Conservation (phyloP, 1,140 invertebrate species). For the Trachymyrmex septentrionalis region DNA sequence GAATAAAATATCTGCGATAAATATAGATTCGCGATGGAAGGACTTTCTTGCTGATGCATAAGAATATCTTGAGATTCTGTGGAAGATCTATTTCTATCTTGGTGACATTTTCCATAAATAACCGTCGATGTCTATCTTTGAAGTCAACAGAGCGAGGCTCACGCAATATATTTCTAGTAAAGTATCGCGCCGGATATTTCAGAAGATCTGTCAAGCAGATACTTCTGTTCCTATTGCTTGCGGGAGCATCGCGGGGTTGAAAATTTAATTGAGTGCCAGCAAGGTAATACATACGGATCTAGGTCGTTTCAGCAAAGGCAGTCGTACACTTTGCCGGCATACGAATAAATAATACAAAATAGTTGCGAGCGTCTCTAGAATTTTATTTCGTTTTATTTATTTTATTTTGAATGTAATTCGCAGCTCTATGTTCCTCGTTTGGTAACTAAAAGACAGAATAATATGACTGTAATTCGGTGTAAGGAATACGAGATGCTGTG, state of each 20-base stretch:
- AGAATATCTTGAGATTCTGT: conserved; percentile 47
- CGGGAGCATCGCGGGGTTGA: conserved; percentile 15
- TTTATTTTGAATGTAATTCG: conserved; percentile 26
- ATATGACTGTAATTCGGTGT: neutral
- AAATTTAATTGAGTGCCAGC: conserved; percentile 54
- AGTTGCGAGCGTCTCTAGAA: neutral
- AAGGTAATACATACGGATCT: conserved; percentile 51
- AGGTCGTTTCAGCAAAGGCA: conserved; percentile 32
- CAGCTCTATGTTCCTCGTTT: neutral
- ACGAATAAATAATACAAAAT: conserved; percentile 47
- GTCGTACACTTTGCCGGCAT: neutral
- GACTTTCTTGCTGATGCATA: neutral
- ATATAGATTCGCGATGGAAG: neutral
- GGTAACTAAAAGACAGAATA: conserved; percentile 7
- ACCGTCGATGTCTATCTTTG: conserved; percentile 61
- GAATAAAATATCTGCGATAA: conserved; percentile 33
- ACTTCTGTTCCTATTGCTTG: conserved; percentile 49
- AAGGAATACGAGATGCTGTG: neutral
- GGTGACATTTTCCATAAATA: conserved; percentile 61
- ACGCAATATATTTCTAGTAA: conserved; percentile 44
- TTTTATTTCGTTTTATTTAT: conserved; percentile 2
- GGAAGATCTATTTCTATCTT: conserved; percentile 52
- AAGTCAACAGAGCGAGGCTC: conserved; percentile 40
- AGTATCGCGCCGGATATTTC: conserved; percentile 52
- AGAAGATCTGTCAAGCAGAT: conserved; percentile 53